Evolutionary conservation across 2,888 invertebrate species (phyloP).

Genomic region (Poecilobothrus nobilitatus): DNA sequence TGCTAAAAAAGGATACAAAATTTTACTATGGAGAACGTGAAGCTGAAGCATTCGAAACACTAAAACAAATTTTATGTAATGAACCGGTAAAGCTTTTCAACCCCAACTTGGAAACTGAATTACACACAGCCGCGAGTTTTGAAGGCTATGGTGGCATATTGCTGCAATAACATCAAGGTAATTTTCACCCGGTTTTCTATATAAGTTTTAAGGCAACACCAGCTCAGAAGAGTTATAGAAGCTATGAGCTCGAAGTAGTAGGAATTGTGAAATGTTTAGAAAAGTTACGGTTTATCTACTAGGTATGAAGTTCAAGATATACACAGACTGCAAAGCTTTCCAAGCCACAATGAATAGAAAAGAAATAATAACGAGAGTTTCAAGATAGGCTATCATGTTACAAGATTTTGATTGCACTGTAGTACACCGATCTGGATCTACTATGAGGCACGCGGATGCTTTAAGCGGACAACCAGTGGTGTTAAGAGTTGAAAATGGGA

Average conservation of each 20-base stretch:
- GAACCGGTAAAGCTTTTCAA: too few relatives aligned
- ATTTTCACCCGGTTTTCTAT: too few relatives aligned
- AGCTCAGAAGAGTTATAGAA: slow-evolving; percentile 16
- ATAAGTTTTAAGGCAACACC: too few relatives aligned
- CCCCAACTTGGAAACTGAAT: too few relatives aligned
- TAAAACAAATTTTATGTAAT: too few relatives aligned
- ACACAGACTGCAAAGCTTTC: slow-evolving; percentile 29
- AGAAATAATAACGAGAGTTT: slow-evolving; percentile 27
- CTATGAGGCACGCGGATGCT: background rate
- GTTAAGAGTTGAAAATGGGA: background rate
- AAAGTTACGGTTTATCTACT: slow-evolving; percentile 28
- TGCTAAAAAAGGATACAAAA: too few relatives aligned
- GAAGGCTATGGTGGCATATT: too few relatives aligned
- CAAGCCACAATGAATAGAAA: slow-evolving; percentile 26
- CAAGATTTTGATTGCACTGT: slow-evolving; percentile 8
- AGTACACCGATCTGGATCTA: background rate
- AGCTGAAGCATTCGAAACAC: too few relatives aligned
- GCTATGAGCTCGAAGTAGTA: slow-evolving; percentile 29
- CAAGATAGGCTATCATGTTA: slow-evolving; percentile 26
- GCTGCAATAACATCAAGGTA: too few relatives aligned
- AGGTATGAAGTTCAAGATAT: slow-evolving; percentile 24
- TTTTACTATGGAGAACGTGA: too few relatives aligned
- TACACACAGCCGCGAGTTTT: too few relatives aligned
- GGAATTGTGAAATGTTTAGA: slow-evolving; percentile 29
- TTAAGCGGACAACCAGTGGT: slow-evolving; percentile 8